Base-by-base conservation (phyloP, 2,888 invertebrate species). In the Allophyes oxyacanthae region DNA sequence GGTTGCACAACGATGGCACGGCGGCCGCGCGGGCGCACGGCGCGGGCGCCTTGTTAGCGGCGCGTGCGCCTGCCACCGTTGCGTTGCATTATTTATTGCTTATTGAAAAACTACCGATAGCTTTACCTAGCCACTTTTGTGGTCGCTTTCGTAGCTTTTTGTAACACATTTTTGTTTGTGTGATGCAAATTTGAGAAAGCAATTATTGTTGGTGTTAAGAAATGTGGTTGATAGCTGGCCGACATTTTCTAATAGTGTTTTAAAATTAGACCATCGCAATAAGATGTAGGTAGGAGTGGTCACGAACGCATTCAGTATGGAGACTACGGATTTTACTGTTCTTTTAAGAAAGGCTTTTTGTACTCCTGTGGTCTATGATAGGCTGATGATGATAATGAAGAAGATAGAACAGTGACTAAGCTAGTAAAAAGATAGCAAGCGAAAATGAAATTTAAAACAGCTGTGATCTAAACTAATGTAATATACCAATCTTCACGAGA, bases 61-160 rank as follows among this genome's bases (percentile, higher is more conserved):
- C 88, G 91, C 89, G 90, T 87, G 91, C 91, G 87, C 85, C 71
- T 81, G 88, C 91, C 89, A 87, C 92, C 85, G 89, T 89, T 90
- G 89, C 89, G 84, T 88, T 88, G 86, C 88, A 87, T 91, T 92
- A 92, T 94, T 94, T 94, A 94, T 92, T 90, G 91, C 91, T 90
- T 91, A 93, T 93, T 92, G 92, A 92, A 92, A 92, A 92, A 92
- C 91, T 87, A 85, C 85, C 87, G 82, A 86, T 85, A 84, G 82
- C 84, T 85, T 82, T 86, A 82, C 76, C 81, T 85, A 85, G 84
- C 81, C 77, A 85, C 83, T 85, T 82, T 84, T 86, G 88, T 83
- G 83, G 82, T 83, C 75, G 71, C 69, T 69, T 66, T 66, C 45
- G 52, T 58, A 66, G 57, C 62, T 78, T 81, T 87, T 86, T 85